Evolutionary conservation across 2,888 invertebrate genomes (phyloP), one percentile per base, ranked within the genome.

Genomic region (Melinaea menophilus): DNA sequence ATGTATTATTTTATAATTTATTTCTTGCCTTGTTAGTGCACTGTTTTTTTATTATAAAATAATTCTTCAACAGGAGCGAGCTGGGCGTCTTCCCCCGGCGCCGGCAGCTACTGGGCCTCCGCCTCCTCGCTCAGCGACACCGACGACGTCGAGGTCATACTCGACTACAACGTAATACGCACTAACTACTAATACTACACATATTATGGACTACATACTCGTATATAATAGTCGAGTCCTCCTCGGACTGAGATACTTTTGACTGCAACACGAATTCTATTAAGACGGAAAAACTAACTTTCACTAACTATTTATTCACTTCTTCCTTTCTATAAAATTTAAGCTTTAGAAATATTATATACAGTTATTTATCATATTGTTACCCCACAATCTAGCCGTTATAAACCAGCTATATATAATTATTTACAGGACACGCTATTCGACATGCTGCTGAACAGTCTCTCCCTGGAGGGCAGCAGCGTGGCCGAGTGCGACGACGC

Each of bases 381-480:
- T 37, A 9, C 9, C 9, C 1, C 11, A 41, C 7, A 9, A 3
- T 41, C 2, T 7, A 41, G 3, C 9, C 9, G 7, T 9, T 41
- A 41, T 41, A 41, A 41, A 9, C 7, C 7, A 37, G 37, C 37
- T 37, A n/a, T 2, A 13, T 13, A 35, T 31, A 22, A 57, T 48
- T 22, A 11, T 56, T 61, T 59, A 2, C 80, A 90, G 90, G 90
- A 89, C 71, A 85, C 86, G 22, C 75, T 90, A 41, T 89, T 90
- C 78, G 88, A 90, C 74, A 87, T 90, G 80, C 76, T 90, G 41
- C 76, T 90, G 56, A 86, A 84, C 78, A 87, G 85, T 65, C 74
- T 90, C 59, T 79, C 86, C 2, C 71, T 88, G 55, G 88, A 88
- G 48, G 75, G 79, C 57, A 63, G 65, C 65, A 68, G 66, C 59